Percentiles rank a stretch among this genome's conserved stretches.
Evolutionary conservation across 2,888 invertebrate species (phyloP).

Genomic region (Brenthis daphne): DNA sequence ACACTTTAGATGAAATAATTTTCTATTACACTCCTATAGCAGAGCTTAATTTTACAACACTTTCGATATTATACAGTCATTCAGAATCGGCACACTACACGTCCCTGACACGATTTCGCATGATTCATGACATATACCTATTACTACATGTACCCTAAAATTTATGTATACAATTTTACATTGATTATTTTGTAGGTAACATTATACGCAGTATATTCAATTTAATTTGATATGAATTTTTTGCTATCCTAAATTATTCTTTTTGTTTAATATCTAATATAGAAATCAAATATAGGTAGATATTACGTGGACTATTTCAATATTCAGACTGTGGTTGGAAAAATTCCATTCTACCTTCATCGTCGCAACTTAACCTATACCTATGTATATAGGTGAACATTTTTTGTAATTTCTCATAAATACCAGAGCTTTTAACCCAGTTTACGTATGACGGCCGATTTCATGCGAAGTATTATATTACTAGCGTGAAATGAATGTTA

Average conservation of each 20-base stretch:
- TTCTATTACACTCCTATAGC: not conserved
- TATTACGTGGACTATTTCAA: not conserved
- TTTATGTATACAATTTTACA: not conserved
- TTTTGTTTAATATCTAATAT: too few species aligned
- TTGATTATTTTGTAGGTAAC: too few species aligned
- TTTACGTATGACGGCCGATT: slow-evolving; percentile 52
- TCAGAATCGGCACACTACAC: slow-evolving; percentile 34
- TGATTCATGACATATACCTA: slow-evolving; percentile 58
- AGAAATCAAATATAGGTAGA: too few species aligned
- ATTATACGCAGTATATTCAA: too few species aligned
- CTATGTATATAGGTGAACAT: slow-evolving; percentile 16
- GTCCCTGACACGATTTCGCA: slow-evolving; percentile 65
- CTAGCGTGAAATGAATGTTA: slow-evolving; percentile 30
- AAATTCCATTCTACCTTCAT: slow-evolving; percentile 24
- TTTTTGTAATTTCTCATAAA: slow-evolving; percentile 54
- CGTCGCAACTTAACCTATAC: slow-evolving; percentile 12
- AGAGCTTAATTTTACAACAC: slow-evolving; percentile 7
- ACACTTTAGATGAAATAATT: not conserved
- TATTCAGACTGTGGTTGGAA: slow-evolving; percentile 12
- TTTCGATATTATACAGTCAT: slow-evolving; percentile 32
- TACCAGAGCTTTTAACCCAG: slow-evolving; percentile 57
- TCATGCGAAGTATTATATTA: slow-evolving; percentile 37
- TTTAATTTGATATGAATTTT: too few species aligned
- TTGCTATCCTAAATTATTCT: too few species aligned
- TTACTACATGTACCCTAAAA: not conserved